These are phyloP conservation scores for Pantelozetes paolii DNA, from an alignment of 2,888 invertebrate genomes.

Conservation along the genomic window DNA sequence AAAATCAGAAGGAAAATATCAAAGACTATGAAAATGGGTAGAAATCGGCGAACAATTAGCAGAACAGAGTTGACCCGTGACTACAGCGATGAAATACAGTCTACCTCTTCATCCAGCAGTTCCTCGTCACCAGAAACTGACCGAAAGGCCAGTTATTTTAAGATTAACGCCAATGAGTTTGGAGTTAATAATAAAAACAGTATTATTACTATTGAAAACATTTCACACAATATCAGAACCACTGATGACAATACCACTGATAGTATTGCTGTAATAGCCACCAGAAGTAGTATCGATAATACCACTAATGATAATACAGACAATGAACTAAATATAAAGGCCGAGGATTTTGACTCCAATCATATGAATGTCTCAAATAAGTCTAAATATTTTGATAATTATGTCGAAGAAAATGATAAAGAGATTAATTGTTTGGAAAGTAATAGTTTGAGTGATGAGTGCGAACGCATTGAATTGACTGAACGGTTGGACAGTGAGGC, in stretches of 20 bases:
- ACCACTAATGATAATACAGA: background rate
- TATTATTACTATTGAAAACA: background rate
- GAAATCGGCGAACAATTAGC: background rate
- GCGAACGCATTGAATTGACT: background rate
- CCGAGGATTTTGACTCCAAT: background rate
- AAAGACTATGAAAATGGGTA: background rate
- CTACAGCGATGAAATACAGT: background rate
- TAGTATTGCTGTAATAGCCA: background rate
- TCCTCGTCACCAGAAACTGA: background rate
- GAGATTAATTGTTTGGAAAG: background rate
- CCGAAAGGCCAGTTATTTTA: background rate
- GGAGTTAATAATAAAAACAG: background rate
- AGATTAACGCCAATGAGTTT: background rate
- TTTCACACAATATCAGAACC: background rate
- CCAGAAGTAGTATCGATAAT: background rate
- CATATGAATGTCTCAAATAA: too few relatives aligned
- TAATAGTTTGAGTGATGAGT: background rate
- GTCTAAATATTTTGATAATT: background rate
- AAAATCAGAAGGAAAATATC: background rate
- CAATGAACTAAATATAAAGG: background rate
- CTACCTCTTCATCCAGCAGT: background rate
- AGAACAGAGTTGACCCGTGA: background rate
- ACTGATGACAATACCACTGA: background rate
- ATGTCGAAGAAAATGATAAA: background rate
- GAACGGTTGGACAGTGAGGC: background rate